phyloP scores from a whole-genome alignment of 1,140 invertebrate species.

The Euglossa dilemma region DNA sequence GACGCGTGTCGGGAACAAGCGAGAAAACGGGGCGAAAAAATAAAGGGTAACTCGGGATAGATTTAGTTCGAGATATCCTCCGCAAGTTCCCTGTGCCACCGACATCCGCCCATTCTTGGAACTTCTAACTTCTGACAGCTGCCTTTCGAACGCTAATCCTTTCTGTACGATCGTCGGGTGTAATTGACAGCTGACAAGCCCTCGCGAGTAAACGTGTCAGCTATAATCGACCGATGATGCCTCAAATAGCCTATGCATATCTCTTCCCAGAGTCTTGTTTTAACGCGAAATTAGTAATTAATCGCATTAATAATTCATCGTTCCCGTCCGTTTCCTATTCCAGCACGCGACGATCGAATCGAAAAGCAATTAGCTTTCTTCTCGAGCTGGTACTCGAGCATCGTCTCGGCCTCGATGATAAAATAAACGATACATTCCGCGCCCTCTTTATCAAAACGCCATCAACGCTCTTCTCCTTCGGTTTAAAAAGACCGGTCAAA shows the following conservation, averaged over 20 bases:
- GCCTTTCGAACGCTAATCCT: conserved; percentile 22
- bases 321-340: neutral
- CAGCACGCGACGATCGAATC: neutral
- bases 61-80: neutral
- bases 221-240: conserved; percentile 24
- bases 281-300: neutral
- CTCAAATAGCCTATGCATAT: neutral
- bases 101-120: neutral
- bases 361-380: neutral
- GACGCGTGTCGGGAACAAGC: neutral
- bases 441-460: conserved; percentile 6
- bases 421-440: conserved; percentile 6
- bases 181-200: conserved; percentile 36
- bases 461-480: neutral
- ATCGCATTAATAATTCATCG: neutral
- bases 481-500: neutral
- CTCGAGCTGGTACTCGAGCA: neutral
- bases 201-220: conserved; percentile 8
- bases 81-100: neutral
- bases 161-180: conserved; percentile 12
- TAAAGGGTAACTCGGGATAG: no score
- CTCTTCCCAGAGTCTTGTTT: neutral
- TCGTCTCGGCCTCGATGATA: neutral
- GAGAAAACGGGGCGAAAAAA: neutral
- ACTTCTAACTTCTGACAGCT: conserved; percentile 4